A percentile compares a stretch with the other conserved stretches of the same genome.
These are phyloP conservation scores for Philypnodon macrostomus DNA, from an alignment of 2,797 vertebrate genomes.

Conservation along the genomic window DNA sequence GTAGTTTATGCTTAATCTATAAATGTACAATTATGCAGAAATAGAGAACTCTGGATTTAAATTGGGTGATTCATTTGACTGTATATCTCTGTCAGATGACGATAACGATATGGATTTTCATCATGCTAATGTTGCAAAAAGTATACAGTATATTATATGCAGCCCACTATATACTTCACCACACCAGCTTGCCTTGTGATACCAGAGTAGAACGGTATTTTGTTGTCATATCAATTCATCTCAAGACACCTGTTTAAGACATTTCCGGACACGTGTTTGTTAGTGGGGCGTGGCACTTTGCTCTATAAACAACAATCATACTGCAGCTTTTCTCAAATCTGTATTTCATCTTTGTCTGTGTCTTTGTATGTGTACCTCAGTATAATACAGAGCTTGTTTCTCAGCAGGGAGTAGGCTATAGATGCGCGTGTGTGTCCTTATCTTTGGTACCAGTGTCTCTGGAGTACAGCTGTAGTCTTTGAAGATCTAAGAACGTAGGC, in stretches of 20 bases:
- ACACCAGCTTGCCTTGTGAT: too few relatives aligned
- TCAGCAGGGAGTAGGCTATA: conserved; percentile 27
- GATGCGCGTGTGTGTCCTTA: conserved; percentile 30
- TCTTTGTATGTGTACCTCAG: conserved; percentile 47
- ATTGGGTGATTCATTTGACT: too few relatives aligned
- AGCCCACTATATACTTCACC: too few relatives aligned
- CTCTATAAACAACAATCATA: neutral
- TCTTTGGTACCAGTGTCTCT: conserved; percentile 46
- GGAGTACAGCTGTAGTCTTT: conserved; percentile 55
- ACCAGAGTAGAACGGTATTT: conserved; percentile 5
- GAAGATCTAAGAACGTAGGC: conserved; percentile 54
- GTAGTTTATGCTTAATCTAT: too few relatives aligned
- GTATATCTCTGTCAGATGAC: too few relatives aligned
- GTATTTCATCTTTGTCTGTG: conserved; percentile 18
- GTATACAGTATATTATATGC: too few relatives aligned
- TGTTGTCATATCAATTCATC: neutral
- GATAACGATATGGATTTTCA: too few relatives aligned
- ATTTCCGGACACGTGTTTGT: neutral
- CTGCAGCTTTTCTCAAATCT: neutral
- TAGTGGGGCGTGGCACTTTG: neutral
- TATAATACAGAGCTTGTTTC: conserved; percentile 39
- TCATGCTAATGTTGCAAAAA: too few relatives aligned
- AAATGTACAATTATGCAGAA: too few relatives aligned
- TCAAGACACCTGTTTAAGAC: neutral
- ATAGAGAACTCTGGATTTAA: too few relatives aligned